Base-by-base conservation (phyloP, 2,113 vertebrate genomes). In the Guaruba guarouba region DNA sequence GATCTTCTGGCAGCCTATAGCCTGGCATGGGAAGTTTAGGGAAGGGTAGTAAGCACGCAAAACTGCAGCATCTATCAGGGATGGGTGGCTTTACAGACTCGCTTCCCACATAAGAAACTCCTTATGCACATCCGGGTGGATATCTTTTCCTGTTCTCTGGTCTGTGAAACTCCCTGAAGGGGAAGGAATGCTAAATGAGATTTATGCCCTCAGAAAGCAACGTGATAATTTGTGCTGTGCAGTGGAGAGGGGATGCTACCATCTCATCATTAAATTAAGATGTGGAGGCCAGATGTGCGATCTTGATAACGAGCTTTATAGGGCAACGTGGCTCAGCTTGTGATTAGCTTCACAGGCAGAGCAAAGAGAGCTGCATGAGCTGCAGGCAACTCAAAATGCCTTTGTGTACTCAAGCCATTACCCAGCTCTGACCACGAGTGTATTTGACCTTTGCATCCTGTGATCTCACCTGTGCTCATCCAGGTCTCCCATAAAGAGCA, bases 181-280 rank as follows among this genome's bases (percentile, higher is more conserved):
- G 86, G 79, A 94, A 93, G 74, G 89, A 96, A 79, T 49, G 39
- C 68, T 93, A 69, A 86, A 61, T 69, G 88, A 96, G 94, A 96
- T 97, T 97, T 97, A 96, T 87, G 46, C 91, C 46, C 82, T 93
- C 86, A 87, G 93, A 95, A 94, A 83, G 90, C 91, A 84, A 83
- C 0, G 68, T 89, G 94, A 68, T 97, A 96, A 96, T 97, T 94
- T 96, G 92, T 63, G 90, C 95, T 92, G 80, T 86, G 91, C 85
- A 68, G 80, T 16, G 43, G 67, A 94, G 91, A 95, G 87, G 55
- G 79, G 81, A 43, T 88, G 82, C 86, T 97, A 85, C 95, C 63
- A 28, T 96, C 91, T 89, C 83, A 86, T 93, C 96, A 87, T 96
- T 96, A 96, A 95, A 97, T 96, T 94, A 94, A 83, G 97, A 93